Conservation (phyloP, 1,140 invertebrate genomes). For the Drosophila busckii region DNA sequence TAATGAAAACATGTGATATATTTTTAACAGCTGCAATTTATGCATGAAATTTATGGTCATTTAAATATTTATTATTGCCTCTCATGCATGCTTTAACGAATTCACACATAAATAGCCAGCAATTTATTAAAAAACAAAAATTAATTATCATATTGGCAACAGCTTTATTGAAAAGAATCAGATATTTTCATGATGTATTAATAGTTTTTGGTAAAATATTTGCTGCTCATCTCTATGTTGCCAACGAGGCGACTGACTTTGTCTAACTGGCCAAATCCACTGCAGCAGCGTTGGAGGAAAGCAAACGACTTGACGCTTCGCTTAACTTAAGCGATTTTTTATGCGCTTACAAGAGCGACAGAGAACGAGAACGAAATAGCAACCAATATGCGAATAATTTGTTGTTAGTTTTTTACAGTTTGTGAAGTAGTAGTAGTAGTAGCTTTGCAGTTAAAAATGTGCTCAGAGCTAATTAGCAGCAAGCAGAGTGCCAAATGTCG, state of each 20-base stretch:
- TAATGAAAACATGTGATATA: too few relatives aligned
- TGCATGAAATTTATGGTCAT: too few relatives aligned
- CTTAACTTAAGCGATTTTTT: slow-evolving; percentile 76
- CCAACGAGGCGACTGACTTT: slow-evolving; percentile 37
- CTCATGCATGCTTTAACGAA: too few relatives aligned
- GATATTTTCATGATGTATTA: not conserved
- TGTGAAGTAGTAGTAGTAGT: slow-evolving; percentile 1
- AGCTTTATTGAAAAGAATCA: too few relatives aligned
- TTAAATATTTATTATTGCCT: too few relatives aligned
- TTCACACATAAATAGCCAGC: too few relatives aligned
- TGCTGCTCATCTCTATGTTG: slow-evolving; percentile 49
- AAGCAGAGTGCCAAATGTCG: slow-evolving; percentile 60
- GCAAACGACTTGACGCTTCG: slow-evolving; percentile 74
- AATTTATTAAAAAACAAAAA: too few relatives aligned
- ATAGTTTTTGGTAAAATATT: slow-evolving; percentile 14
- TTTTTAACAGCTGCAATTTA: too few relatives aligned
- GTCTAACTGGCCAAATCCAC: slow-evolving; percentile 72
- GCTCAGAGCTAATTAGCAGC: slow-evolving; percentile 66
- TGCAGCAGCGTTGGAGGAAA: slow-evolving; percentile 32
- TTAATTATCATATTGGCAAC: too few relatives aligned
- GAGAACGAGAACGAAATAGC: not conserved
- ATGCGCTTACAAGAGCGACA: slow-evolving; percentile 43
- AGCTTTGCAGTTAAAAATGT: slow-evolving; percentile 44
- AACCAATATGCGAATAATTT: slow-evolving; percentile 42
- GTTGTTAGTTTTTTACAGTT: slow-evolving; percentile 8